Conservation (phyloP, 1,140 invertebrate genomes). For the Andrena cerasifolii region DNA sequence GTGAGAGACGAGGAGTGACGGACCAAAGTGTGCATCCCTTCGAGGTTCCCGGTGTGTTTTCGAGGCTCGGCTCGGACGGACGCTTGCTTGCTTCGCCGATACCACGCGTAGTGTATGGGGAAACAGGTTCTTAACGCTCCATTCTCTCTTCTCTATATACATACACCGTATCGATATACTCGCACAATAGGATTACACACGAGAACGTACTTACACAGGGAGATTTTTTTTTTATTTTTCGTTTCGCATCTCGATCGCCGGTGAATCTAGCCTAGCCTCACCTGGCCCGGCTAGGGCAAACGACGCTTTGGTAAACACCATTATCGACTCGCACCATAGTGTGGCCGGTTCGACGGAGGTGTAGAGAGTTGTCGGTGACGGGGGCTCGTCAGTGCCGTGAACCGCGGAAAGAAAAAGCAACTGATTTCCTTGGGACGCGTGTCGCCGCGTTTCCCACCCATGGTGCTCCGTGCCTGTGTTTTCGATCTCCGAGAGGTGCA, state of each 20-base stretch:
- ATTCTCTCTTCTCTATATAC: conserved; percentile 45
- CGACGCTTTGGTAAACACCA: conserved; percentile 50
- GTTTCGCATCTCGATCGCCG: conserved; percentile 36
- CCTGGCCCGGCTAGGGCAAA: conserved; percentile 24
- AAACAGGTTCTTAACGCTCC: conserved; percentile 64
- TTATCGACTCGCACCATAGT: conserved; percentile 35
- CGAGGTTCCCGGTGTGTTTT: conserved; percentile 54
- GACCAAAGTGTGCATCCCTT: conserved; percentile 52
- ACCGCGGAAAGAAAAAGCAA: no score
- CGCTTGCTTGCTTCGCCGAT: conserved; percentile 47
- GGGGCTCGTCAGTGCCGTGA: conserved; percentile 4
- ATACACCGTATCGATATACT: not conserved
- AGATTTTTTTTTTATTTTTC: conserved; percentile 28
- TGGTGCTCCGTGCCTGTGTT: conserved; percentile 8
- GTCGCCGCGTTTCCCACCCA: no score
- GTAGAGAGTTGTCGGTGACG: not conserved
- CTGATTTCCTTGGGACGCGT: no score
- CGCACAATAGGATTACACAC: not conserved
- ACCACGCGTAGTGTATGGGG: conserved; percentile 64
- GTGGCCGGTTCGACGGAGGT: conserved; percentile 29
- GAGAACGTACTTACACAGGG: not conserved
- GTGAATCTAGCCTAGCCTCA: conserved; percentile 33
- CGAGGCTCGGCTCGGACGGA: conserved; percentile 61
- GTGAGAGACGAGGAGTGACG: conserved; percentile 64
- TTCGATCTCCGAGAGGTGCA: not conserved